phyloP scores from a whole-genome alignment of 35 echinoderm and acorn worm species.

The Lytechinus pictus region DNA sequence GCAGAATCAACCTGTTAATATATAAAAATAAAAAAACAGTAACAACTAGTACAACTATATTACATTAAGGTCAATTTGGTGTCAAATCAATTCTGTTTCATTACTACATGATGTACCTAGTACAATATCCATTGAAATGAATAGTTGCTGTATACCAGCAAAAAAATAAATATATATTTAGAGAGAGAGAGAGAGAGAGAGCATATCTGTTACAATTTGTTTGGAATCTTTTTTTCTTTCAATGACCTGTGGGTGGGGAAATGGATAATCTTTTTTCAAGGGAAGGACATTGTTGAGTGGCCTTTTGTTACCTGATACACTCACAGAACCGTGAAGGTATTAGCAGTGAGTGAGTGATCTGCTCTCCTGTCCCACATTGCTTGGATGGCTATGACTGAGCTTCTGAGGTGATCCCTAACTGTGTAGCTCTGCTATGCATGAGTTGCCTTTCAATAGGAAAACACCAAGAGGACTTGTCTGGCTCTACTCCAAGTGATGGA shows the following conservation, averaged over 20 bases:
- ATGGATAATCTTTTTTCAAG: conserved; percentile 1
- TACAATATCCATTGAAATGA: too few species aligned
- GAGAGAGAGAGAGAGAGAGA: too few species aligned
- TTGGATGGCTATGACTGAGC: background rate
- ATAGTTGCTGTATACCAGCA: too few species aligned
- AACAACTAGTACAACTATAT: too few species aligned
- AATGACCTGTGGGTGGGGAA: conserved; percentile 8
- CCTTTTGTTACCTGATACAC: background rate
- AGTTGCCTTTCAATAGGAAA: background rate
- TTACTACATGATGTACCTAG: too few species aligned
- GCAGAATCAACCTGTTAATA: too few species aligned
- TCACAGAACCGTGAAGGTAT: background rate
- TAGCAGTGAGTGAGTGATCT: background rate
- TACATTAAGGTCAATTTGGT: too few species aligned
- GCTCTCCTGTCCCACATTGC: background rate
- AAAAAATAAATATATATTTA: too few species aligned
- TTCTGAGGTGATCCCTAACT: background rate
- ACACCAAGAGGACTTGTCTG: background rate
- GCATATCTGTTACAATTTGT: background rate
- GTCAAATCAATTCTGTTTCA: too few species aligned
- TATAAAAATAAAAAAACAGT: too few species aligned
- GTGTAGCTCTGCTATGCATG: background rate
- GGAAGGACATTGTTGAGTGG: background rate
- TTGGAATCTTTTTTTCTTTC: background rate
- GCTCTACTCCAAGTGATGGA: background rate